Evolutionary conservation across 2,888 invertebrate genomes (phyloP).

Genomic region (Branchellion lobata): DNA sequence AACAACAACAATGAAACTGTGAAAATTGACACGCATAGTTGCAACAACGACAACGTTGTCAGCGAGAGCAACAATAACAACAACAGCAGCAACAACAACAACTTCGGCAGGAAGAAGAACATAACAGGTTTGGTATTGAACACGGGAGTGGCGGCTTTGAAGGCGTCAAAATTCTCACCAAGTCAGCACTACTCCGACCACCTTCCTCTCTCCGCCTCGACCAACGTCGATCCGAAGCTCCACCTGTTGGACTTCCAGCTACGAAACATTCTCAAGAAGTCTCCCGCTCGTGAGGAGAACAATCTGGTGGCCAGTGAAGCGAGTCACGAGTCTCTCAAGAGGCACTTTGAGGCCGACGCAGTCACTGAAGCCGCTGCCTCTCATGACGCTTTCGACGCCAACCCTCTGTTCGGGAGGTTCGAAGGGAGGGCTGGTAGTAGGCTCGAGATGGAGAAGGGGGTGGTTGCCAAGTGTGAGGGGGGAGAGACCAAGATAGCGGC

Average conservation of each 20-base stretch:
- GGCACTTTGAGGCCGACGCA: neutral
- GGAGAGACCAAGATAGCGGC: neutral
- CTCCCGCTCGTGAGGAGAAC: conserved; percentile 38
- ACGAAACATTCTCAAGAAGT: conserved; percentile 54
- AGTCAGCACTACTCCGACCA: conserved; percentile 11
- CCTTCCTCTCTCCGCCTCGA: conserved; percentile 7
- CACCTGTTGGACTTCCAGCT: conserved; percentile 54
- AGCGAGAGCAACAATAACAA: conserved; percentile 3
- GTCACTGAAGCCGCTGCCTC: neutral
- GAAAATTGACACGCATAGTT: neutral
- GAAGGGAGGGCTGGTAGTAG: neutral
- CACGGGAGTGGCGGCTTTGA: neutral
- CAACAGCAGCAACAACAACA: neutral
- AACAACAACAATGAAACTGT: neutral
- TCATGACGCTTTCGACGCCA: neutral
- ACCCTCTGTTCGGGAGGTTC: neutral
- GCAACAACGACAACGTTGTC: conserved; percentile 12
- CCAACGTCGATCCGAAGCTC: conserved; percentile 47
- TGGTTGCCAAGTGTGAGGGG: conserved; percentile 47
- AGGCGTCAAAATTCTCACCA: conserved; percentile 14
- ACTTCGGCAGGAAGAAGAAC: neutral
- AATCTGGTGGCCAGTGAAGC: conserved; percentile 24
- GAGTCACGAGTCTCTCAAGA: neutral
- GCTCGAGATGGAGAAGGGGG: neutral
- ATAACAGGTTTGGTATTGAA: neutral